phyloP scores from a whole-genome alignment of 2,797 vertebrate genomes.

The Cossypha niveicapilla region DNA sequence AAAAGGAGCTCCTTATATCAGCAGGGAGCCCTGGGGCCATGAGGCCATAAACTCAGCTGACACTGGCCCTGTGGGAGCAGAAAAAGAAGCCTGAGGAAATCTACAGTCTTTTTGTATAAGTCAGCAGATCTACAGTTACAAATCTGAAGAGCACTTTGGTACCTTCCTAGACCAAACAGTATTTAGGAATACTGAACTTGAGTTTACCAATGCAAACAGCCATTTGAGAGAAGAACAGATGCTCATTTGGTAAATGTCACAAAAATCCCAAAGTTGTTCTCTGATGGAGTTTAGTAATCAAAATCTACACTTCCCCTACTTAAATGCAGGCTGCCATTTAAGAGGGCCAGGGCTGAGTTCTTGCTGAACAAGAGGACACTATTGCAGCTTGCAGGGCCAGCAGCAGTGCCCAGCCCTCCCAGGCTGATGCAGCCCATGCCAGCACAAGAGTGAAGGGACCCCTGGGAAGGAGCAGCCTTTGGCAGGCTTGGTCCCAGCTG shows the following conservation, averaged over 20 bases:
- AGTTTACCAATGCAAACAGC: neutral
- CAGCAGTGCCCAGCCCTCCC: fast-evolving
- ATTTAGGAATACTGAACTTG: neutral
- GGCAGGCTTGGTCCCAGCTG: neutral
- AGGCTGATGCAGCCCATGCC: fast-evolving
- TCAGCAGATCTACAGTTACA: neutral
- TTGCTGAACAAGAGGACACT: neutral
- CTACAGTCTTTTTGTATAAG: neutral
- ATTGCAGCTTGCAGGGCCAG: neutral
- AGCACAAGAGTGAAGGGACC: neutral
- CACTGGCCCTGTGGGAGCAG: neutral
- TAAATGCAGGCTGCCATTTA: neutral
- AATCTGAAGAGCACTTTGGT: neutral
- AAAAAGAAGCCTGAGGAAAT: neutral
- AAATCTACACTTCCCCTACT: neutral
- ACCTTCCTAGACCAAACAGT: neutral
- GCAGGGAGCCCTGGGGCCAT: neutral
- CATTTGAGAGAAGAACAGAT: neutral
- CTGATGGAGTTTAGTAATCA: neutral
- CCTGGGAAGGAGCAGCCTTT: neutral
- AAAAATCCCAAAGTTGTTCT: neutral
- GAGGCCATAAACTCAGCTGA: fast-evolving
- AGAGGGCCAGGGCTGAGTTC: neutral
- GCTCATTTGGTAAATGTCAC: neutral
- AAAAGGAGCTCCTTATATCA: neutral